These are phyloP conservation scores for Gymnopithys bicolor DNA, from an alignment of 2,797 vertebrate genomes.

Conservation along the genomic window DNA sequence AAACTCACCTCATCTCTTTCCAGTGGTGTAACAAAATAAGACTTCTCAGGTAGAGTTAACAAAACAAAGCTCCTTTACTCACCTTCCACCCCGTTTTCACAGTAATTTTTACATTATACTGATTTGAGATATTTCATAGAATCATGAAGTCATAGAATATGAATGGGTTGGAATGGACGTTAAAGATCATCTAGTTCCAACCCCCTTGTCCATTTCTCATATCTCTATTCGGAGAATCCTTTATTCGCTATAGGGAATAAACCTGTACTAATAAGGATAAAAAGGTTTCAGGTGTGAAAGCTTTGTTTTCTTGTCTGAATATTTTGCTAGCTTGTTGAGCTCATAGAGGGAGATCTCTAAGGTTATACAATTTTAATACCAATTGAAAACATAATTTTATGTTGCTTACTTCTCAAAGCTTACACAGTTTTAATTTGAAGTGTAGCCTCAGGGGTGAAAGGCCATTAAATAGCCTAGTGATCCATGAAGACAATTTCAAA, in stretches of 20 bases:
- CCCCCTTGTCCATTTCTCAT: not conserved
- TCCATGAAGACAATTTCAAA: slow-evolving; percentile 66
- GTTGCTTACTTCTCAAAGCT: slow-evolving; percentile 56
- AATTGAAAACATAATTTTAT: slow-evolving; percentile 62
- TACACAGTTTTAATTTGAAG: slow-evolving; percentile 62
- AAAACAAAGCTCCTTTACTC: not conserved
- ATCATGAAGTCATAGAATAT: not conserved
- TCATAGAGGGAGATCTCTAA: not conserved
- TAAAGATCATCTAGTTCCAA: not conserved
- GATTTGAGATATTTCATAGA: not conserved
- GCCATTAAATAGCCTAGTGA: slow-evolving; percentile 64
- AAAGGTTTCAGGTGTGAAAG: not conserved
- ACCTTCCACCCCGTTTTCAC: not conserved
- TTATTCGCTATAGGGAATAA: not conserved
- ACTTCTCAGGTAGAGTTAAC: not conserved
- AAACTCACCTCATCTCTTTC: not conserved
- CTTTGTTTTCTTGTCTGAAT: not conserved
- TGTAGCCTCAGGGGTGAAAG: slow-evolving; percentile 54
- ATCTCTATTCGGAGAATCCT: not conserved
- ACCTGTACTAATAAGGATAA: not conserved
- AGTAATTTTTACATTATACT: not conserved
- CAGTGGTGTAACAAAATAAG: not conserved
- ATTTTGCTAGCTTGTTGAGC: not conserved
- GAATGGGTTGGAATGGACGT: not conserved
- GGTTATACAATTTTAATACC: slow-evolving; percentile 30